Evolutionary conservation across 2,113 vertebrate species (phyloP), one percentile per base, ranked within the genome.

Genomic region (Centropristis striata): DNA sequence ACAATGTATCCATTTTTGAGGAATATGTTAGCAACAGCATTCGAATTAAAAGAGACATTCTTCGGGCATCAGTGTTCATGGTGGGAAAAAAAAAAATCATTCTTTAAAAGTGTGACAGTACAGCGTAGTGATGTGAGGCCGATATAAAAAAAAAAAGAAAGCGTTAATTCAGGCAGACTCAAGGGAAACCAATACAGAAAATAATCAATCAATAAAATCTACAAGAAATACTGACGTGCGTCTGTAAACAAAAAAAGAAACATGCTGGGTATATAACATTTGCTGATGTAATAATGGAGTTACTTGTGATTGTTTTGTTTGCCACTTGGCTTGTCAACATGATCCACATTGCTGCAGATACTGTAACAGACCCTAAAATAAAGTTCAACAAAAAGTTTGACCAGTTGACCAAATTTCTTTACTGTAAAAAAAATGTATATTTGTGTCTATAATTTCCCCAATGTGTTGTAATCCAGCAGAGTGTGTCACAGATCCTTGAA

Each of bases 231-330:
- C 86, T 88, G 86, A 75, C 23, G 15, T 75, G 46, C 44, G 74
- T 81, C 73, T 87, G 77, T 90, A 85, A 91, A 91, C 85, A 83
- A 82, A 53, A 53, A 23, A 57, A 32, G 37, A 78, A 82, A 78
- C 18, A 78, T 74, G 82, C 64, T 42, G 74, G 50, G 57, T 72
- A n/a, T 54, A 65, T 47, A 75, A 18, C 20, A 72, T 60, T 50
- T 32, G 53, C 27, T 61, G 27, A 46, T 42, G 53, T 20, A 63
- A 14, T 49, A 58, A 70, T 41, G 55, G 78, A 53, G 64, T 32
- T 46, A 49, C 41, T n/a, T 59, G 4, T 49, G 21, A 63, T 39
- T 60, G 21, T 36, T 18, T 61, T 5, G 20, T 70, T 53, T 68
- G 32, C 49, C 65, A 75, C 59, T 71, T 76, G 74, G 53, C 60